These are phyloP conservation scores for Austrofundulus limnaeus DNA, from an alignment of 2,113 vertebrate species.

Conservation along the genomic window DNA sequence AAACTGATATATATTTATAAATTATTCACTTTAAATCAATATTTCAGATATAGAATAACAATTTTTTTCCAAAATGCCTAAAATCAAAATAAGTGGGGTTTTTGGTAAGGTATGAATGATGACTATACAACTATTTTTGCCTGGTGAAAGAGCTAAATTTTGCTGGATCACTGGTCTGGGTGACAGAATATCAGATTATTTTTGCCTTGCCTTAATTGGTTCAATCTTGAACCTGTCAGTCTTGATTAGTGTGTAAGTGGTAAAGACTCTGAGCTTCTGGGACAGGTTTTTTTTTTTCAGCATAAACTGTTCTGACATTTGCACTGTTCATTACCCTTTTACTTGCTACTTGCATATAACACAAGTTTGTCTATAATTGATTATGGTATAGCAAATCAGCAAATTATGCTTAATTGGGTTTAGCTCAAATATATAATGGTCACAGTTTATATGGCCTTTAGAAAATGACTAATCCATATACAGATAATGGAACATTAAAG, in stretches of 20 bases:
- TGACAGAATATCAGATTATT: constrained; percentile 76
- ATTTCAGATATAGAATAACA: constrained; percentile 28
- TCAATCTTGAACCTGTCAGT: constrained; percentile 79
- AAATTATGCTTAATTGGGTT: constrained; percentile 36
- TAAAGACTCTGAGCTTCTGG: constrained; percentile 47
- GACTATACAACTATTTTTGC: constrained; percentile 44
- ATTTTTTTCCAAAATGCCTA: constrained; percentile 3
- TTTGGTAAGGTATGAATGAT: constrained; percentile 21
- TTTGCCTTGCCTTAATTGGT: constrained; percentile 77
- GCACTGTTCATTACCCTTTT: constrained; percentile 41
- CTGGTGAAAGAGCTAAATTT: constrained; percentile 60
- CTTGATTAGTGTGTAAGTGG: constrained; percentile 68
- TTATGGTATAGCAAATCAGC: constrained; percentile 33
- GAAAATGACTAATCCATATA: constrained; percentile 35
- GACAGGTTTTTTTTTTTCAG: constrained; percentile 64
- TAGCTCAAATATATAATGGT: constrained; percentile 48
- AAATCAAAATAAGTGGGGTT: constrained; percentile 22
- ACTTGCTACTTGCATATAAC: constrained; percentile 27
- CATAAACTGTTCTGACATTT: constrained; percentile 53
- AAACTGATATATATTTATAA: constrained; percentile 12
- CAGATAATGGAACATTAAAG: constrained; percentile 32
- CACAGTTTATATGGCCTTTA: constrained; percentile 64
- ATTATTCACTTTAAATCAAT: constrained; percentile 6
- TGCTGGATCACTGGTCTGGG: constrained; percentile 67
- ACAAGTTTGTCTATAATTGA: constrained; percentile 39